Conservation (phyloP, 2,888 invertebrate genomes). For the Cheilosia soror region DNA sequence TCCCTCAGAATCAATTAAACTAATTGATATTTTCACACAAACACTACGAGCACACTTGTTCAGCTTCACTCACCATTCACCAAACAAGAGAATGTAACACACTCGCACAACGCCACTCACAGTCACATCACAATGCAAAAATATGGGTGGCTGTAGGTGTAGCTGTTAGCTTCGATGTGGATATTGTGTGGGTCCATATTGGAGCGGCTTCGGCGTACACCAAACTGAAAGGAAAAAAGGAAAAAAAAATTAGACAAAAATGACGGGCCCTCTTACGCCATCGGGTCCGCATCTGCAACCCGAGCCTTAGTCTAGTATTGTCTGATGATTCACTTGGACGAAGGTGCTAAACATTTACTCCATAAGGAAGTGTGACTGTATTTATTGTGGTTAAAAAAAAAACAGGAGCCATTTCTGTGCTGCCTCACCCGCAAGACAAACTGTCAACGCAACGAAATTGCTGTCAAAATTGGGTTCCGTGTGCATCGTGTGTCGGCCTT, state of each 20-base stretch:
- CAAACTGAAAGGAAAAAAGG: constrained; percentile 40
- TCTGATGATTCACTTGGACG: constrained; percentile 74
- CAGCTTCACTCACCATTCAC: not conserved
- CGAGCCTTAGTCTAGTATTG: constrained; percentile 73
- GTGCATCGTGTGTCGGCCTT: constrained; percentile 37
- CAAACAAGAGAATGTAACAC: constrained; percentile 22
- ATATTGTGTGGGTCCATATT: constrained; percentile 55
- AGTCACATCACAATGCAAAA: constrained; percentile 18
- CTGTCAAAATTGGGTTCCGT: constrained; percentile 27
- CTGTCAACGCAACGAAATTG: constrained; percentile 32
- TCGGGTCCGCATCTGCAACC: constrained; percentile 72
- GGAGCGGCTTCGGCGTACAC: constrained; percentile 75
- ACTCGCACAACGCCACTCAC: constrained; percentile 2
- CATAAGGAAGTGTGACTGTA: constrained; percentile 43
- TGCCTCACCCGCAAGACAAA: constrained; percentile 8
- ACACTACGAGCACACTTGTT: constrained; percentile 20
- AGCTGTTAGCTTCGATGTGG: not conserved
- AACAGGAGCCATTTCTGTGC: not conserved
- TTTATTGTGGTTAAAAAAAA: constrained; percentile 3
- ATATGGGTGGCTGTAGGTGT: constrained; percentile 50
- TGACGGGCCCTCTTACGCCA: constrained; percentile 72
- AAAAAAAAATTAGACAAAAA: constrained; percentile 27
- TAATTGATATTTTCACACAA: constrained; percentile 74
- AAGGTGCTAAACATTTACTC: constrained; percentile 38
- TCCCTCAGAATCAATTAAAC: constrained; percentile 73